Evolutionary conservation across 2,797 vertebrate species (phyloP).

Genomic region (Xiphorhynchus erythropygius): DNA sequence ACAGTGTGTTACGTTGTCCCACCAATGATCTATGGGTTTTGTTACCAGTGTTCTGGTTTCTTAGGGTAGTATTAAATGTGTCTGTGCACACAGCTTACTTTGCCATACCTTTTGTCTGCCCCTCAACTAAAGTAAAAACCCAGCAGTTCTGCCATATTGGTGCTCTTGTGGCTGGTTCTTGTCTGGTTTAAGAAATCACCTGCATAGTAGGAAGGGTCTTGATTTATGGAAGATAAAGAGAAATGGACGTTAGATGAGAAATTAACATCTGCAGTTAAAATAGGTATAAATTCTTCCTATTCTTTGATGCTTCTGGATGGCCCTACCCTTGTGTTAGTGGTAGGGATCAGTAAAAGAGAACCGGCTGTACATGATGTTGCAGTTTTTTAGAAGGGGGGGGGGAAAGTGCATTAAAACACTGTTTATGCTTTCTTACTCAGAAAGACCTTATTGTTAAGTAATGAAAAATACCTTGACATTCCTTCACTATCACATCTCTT

Average conservation of each 20-base stretch:
- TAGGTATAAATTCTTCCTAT: neutral
- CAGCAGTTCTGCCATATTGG: neutral
- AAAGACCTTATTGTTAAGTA: conserved; percentile 40
- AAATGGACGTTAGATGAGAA: neutral
- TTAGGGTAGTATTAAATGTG: neutral
- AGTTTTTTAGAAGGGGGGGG: neutral
- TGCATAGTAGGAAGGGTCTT: neutral
- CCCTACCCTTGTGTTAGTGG: neutral
- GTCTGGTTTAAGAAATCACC: neutral
- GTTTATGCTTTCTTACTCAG: neutral
- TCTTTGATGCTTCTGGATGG: neutral
- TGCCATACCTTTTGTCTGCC: neutral
- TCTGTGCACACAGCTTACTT: neutral
- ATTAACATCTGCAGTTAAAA: neutral
- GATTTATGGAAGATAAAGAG: neutral
- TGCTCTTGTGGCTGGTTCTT: neutral
- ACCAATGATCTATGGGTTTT: neutral
- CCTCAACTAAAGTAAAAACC: neutral
- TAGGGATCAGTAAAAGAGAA: neutral
- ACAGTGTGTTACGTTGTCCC: neutral
- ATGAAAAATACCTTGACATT: conserved; percentile 9
- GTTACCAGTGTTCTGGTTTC: neutral
- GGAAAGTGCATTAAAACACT: neutral
- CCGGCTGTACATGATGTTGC: neutral
- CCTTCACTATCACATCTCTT: conserved; percentile 21